Evolutionary conservation across 1,140 invertebrate genomes (phyloP).

Genomic region (Drosophila athabasca): DNA sequence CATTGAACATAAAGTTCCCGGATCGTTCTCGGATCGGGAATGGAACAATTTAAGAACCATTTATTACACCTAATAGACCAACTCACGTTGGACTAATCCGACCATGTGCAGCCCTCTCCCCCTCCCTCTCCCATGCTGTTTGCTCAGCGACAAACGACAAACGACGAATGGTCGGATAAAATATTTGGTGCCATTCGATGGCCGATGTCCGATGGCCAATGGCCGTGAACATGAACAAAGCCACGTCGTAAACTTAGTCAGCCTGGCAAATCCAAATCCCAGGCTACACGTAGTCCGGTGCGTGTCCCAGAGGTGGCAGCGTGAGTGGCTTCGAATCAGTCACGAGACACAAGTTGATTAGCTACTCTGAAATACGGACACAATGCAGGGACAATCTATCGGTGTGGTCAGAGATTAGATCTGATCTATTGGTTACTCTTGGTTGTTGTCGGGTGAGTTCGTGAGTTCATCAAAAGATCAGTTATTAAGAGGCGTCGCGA

Average conservation of each 20-base stretch:
- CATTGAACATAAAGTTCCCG: constrained; percentile 55
- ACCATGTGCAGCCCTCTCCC: constrained; percentile 36
- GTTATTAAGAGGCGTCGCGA: too few species aligned
- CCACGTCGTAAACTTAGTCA: constrained; percentile 65
- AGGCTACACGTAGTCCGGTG: constrained; percentile 31
- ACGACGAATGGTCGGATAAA: constrained; percentile 57
- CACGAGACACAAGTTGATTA: too few species aligned
- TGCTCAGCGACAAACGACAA: constrained; percentile 33
- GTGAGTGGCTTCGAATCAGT: not conserved
- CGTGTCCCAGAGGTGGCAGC: constrained; percentile 29
- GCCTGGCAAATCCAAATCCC: constrained; percentile 32
- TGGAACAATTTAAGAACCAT: constrained; percentile 60
- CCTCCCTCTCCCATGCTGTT: constrained; percentile 19
- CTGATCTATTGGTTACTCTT: too few species aligned
- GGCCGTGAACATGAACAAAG: constrained; percentile 70
- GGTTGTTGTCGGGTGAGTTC: too few species aligned
- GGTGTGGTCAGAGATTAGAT: too few species aligned
- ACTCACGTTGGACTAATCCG: constrained; percentile 27
- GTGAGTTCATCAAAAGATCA: too few species aligned
- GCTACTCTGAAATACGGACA: too few species aligned
- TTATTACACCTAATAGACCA: constrained; percentile 56
- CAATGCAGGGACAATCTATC: too few species aligned
- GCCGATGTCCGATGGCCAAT: constrained; percentile 48
- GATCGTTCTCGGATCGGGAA: constrained; percentile 22
- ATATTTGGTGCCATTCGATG: constrained; percentile 73